A percentile compares a stretch with the other conserved stretches of the same genome.
These are phyloP conservation scores for Lophius piscatorius DNA, from an alignment of 2,113 vertebrate species.

Conservation along the genomic window DNA sequence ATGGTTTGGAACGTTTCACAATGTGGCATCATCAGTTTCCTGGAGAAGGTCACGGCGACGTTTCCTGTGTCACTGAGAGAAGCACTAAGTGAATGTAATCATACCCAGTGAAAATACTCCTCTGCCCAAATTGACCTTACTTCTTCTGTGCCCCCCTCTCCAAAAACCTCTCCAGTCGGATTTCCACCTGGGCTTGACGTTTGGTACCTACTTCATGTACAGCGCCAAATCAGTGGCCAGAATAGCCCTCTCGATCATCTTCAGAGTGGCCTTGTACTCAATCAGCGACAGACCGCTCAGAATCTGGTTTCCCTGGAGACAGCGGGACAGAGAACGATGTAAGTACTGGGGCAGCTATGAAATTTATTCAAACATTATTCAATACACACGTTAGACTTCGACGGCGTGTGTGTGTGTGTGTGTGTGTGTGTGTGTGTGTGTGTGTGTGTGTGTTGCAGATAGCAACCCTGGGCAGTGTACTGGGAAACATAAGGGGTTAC, in stretches of 20 bases:
- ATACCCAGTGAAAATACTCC: too few species aligned
- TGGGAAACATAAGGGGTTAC: slow-evolving; percentile 7
- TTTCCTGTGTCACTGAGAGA: too few species aligned
- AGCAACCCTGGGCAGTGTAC: background rate
- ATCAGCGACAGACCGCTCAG: slow-evolving; percentile 92
- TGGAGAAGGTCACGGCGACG: too few species aligned
- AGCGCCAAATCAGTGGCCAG: slow-evolving; percentile 95
- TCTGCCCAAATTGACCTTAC: background rate
- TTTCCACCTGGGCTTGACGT: slow-evolving; percentile 49
- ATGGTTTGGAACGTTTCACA: too few species aligned
- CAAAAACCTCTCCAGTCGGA: background rate
- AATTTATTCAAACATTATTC: background rate
- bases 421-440: too few species aligned
- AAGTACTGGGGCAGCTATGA: background rate
- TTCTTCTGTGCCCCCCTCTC: background rate
- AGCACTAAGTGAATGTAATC: too few species aligned
- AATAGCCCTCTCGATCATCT: slow-evolving; percentile 97
- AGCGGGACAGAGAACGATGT: background rate
- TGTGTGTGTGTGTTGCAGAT: too few species aligned
- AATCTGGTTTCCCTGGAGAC: slow-evolving; percentile 93
- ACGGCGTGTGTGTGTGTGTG: too few species aligned
- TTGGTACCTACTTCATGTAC: slow-evolving; percentile 92
- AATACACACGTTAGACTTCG: too few species aligned
- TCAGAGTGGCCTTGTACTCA: slow-evolving; percentile 92
- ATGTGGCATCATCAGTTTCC: too few species aligned